Evolutionary conservation across 2,888 invertebrate genomes (phyloP).

Genomic region (Parelbella ahira): DNA sequence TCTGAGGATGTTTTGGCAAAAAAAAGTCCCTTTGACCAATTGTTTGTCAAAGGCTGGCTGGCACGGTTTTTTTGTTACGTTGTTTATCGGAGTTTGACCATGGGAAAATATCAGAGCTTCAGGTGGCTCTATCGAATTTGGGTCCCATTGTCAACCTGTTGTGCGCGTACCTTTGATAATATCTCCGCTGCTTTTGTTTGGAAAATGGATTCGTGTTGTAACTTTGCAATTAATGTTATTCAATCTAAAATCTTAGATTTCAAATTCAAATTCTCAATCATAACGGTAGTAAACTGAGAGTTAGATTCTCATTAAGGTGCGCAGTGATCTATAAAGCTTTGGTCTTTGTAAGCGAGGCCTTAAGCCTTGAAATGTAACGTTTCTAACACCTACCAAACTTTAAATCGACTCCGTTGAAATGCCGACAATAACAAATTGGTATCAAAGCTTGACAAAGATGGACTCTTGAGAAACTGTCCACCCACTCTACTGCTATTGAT

Average conservation of each 20-base stretch:
- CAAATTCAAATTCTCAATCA: conserved; percentile 14
- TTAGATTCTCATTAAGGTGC: conserved; percentile 23
- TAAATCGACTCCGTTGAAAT: conserved; percentile 72
- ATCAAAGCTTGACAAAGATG: conserved; percentile 79
- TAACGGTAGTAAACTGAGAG: conserved; percentile 3
- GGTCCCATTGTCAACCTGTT: conserved; percentile 67
- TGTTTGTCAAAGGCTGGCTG: conserved; percentile 72
- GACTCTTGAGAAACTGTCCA: conserved; percentile 78
- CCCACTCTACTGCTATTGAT: conserved; percentile 76
- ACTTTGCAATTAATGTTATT: conserved; percentile 17
- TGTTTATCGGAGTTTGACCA: conserved; percentile 77
- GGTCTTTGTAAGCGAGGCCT: conserved; percentile 20
- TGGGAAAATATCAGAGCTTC: conserved; percentile 76
- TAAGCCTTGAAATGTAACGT: conserved; percentile 30
- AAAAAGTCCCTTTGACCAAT: conserved; percentile 74
- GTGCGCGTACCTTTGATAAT: conserved; percentile 48
- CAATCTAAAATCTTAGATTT: conserved; percentile 8
- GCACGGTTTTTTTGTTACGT: conserved; percentile 66
- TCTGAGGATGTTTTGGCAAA: conserved; percentile 60
- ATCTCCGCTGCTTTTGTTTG: conserved; percentile 53
- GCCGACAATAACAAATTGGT: conserved; percentile 78
- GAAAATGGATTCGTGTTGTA: conserved; percentile 29
- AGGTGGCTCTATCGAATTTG: conserved; percentile 68
- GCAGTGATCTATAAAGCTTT: conserved; percentile 23
- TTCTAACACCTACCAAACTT: conserved; percentile 68